Base-by-base conservation (phyloP, 2,888 invertebrate species). In the Sericinus montela region DNA sequence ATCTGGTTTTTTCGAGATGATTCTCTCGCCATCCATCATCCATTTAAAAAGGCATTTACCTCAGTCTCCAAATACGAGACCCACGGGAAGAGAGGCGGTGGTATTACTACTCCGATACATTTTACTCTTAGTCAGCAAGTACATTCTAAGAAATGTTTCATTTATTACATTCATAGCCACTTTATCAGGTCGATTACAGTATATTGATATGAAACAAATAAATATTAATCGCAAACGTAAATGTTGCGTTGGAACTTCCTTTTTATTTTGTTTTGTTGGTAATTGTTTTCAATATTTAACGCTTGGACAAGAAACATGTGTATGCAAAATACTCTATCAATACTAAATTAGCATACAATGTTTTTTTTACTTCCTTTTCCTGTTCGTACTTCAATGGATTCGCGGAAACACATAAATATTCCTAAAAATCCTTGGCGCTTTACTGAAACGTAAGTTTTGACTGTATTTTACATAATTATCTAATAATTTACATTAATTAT, bases 331-430 rank as follows among this genome's bases (percentile, higher is more conserved):
- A 8, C 7, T 11, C 7, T 11, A 13, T 23, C 14, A 35, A 15
- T 23, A 13, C 14, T 16, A 28, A 30, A 43, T 48, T 43, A 43
- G 11, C 38, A 37, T 41, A 43, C 43, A 48, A 43, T 32, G 48
- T 14, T 11, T 38, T 19, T n/a, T 43, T n/a, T 23, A 42, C 14
- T 48, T 48, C 48, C 37, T 30, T 48, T 41, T 42, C 42, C 30
- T 39, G 8, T 15, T n/a, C n/a, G 29, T 14, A 32, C 25, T 14
- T 37, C 0, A 23, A 30, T n/a, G 19, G 37, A 37, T 37, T 37
- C 15, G 30, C 38, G 38, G 48, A 32, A 48, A 42, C 11, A 16
- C 3, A 15, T 37, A 30, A n/a, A 37, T 29, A 19, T 15, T 28
- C 7, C 10, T 25, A 19, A 32, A 41, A 13, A 16, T 8, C 19